A percentile compares a stretch with the other conserved stretches of the same genome.
Evolutionary conservation across 35 echinoderm and acorn worm species (phyloP).

Genomic region (Holothuria glaberrima): DNA sequence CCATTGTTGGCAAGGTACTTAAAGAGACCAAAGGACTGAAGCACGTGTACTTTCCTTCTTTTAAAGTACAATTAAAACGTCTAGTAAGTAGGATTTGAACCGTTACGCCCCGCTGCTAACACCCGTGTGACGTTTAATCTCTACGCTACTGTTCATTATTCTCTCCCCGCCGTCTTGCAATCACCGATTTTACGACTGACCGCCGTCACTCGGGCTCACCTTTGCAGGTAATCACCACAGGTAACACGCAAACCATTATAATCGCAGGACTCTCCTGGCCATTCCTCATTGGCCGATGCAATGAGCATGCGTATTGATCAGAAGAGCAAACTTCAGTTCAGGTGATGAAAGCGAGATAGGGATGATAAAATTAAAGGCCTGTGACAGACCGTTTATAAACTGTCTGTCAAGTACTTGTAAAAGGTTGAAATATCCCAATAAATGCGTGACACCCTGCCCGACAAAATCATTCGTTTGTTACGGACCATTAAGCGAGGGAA

Average conservation of each 20-base stretch:
- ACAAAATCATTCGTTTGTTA: conserved; percentile 26
- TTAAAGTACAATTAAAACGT: neutral
- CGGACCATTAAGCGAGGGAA: conserved; percentile 21
- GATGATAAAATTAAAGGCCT: neutral
- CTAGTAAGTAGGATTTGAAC: neutral
- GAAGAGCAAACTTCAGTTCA: neutral
- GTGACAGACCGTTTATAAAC: conserved; percentile 33
- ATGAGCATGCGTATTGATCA: neutral
- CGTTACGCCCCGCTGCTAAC: conserved; percentile 41
- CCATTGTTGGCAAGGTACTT: too few species aligned
- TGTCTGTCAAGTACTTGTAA: conserved; percentile 1
- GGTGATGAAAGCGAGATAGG: neutral
- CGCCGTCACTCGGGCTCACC: neutral
- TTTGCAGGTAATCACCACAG: neutral
- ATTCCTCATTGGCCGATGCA: neutral
- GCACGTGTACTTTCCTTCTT: neutral
- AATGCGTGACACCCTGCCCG: conserved; percentile 23
- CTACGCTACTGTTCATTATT: neutral
- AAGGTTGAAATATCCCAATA: neutral
- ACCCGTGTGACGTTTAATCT: neutral
- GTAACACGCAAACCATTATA: neutral
- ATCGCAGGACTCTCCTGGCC: neutral
- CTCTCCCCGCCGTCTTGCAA: neutral
- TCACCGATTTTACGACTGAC: neutral
- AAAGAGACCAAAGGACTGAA: too few species aligned